Evolutionary conservation across 2,797 vertebrate genomes (phyloP), one percentile per base, ranked within the genome.

Genomic region (Australoheros facetus): DNA sequence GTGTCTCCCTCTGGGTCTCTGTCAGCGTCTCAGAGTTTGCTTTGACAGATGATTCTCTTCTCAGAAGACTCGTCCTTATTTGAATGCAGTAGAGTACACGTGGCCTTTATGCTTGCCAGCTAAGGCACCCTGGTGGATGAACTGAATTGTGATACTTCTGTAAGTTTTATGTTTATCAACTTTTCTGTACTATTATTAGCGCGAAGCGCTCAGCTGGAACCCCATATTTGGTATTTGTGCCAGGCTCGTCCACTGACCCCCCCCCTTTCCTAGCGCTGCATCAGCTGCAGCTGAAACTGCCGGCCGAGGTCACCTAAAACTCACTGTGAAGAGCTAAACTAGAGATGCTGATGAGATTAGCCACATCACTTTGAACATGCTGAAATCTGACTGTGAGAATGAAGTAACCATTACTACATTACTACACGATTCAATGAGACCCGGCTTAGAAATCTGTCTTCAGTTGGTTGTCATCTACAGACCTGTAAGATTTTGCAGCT

Each of bases 291-390:
- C 58, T 26, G 4, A 64, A 53, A 57, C 70, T 79, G 73, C 32
- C 37, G 62, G 59, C 66, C 19, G 16, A 54, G 23, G 39, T 48
- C 51, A 39, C 7, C 53, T 56, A 11, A 7, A 75, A 7, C n/a
- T 86, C 69, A 26, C 66, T 34, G 75, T 84, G 56, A 55, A 82
- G 73, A 21, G 17, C 62, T 81, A 17, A 48, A 17, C 45, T 17
- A 48, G 13, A 48, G 42, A 32, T 7, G 30, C 4, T 32, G 30
- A 32, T 7, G 30, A 32, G 30, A 19, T 45, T 45, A 45, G 39
- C 45, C 60, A 45, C 39, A 48, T 28, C 62, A 48, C 39, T 48
- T 1, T 2, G 39, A 23, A 1, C 39, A 48, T 19, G 3, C 14
- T 3, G 21, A 64, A 26, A 3, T 26, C 26, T 26, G 26, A 9